Evolutionary conservation across 2,797 vertebrate species (phyloP).

Genomic region (Sebastiscus albofasciatus): DNA sequence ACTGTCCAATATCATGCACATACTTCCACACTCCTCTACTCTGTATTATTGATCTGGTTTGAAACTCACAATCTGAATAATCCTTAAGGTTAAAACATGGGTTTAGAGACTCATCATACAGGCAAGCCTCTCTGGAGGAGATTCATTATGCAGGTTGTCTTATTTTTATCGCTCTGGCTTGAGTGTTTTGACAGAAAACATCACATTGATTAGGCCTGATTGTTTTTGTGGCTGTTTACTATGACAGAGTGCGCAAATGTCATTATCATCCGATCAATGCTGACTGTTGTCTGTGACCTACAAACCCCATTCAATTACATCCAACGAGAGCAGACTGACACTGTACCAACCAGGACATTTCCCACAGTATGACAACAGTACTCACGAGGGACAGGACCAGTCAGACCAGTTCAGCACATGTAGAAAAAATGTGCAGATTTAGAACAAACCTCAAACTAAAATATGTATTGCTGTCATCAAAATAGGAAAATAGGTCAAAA

Average conservation of each 20-base stretch:
- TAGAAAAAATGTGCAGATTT: not conserved
- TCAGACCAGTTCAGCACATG: not conserved
- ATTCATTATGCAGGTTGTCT: not conserved
- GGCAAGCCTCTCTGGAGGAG: not conserved
- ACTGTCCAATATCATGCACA: not conserved
- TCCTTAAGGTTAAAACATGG: not conserved
- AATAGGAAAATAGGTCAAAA: not conserved
- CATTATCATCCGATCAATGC: slow-evolving; percentile 61
- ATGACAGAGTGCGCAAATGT: slow-evolving; percentile 33
- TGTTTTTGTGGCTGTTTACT: slow-evolving; percentile 22
- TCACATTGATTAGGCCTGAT: slow-evolving; percentile 18
- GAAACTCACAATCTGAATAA: not conserved
- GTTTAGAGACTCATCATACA: not conserved
- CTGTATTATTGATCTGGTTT: not conserved
- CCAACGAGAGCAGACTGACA: slow-evolving; percentile 31
- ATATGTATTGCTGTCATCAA: not conserved
- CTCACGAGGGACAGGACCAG: not conserved
- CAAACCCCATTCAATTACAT: slow-evolving; percentile 61
- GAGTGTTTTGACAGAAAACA: slow-evolving; percentile 15
- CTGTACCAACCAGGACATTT: slow-evolving; percentile 2
- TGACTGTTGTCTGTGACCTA: slow-evolving; percentile 57
- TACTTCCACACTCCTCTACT: not conserved
- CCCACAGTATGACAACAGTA: not conserved
- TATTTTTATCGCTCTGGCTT: not conserved
- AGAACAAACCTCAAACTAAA: not conserved